phyloP scores from a whole-genome alignment of 2,113 vertebrate genomes.

The Empidonax alnorum region DNA sequence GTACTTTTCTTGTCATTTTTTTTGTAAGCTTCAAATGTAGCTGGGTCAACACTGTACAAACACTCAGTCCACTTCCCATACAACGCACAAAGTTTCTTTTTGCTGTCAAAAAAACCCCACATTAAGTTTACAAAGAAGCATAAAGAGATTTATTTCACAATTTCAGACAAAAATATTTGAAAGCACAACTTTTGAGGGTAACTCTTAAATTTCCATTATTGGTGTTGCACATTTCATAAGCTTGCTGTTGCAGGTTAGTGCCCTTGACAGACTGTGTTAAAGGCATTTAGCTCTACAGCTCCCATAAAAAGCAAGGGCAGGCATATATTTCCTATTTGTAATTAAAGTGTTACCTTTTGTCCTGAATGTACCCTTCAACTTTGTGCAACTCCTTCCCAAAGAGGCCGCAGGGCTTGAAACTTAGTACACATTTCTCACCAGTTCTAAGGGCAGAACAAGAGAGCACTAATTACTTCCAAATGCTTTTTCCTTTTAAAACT shows the following conservation, averaged over 20 bases:
- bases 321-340: neutral
- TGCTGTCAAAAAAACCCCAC: slow-evolving; percentile 76
- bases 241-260: neutral
- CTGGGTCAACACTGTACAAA: slow-evolving; percentile 87
- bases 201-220: neutral
- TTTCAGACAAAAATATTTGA: neutral
- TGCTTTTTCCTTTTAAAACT: neutral
- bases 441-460: slow-evolving; percentile 80
- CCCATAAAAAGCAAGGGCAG: neutral
- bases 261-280: neutral
- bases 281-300: neutral
- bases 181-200: neutral
- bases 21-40: slow-evolving; percentile 87
- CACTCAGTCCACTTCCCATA: slow-evolving; percentile 99
- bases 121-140: neutral
- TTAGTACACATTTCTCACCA: slow-evolving; percentile 91
- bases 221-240: neutral
- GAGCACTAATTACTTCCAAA: neutral
- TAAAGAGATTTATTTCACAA: neutral
- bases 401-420: slow-evolving; percentile 94
- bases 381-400: slow-evolving; percentile 98
- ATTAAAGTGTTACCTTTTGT: slow-evolving; percentile 87
- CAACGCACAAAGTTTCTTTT: slow-evolving; percentile 91
- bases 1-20: slow-evolving; percentile 89
- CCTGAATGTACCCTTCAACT: slow-evolving; percentile 96